phyloP scores from a whole-genome alignment of 1,140 invertebrate species.

The Pseudoatta argentina region DNA sequence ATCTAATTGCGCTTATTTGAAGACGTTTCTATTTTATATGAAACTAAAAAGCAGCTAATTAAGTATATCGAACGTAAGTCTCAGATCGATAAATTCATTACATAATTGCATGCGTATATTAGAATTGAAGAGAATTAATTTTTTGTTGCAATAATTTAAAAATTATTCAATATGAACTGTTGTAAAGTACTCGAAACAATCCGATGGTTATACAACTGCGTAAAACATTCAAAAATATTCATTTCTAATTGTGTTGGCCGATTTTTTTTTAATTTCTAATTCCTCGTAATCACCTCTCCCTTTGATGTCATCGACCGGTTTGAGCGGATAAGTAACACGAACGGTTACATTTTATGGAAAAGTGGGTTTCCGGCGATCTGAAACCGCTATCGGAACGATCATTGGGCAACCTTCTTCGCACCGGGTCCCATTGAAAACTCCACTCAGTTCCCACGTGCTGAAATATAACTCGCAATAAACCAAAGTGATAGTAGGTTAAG shows the following conservation, averaged over 20 bases:
- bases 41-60: not conserved
- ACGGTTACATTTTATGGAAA: slow-evolving; percentile 81
- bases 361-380: slow-evolving; percentile 84
- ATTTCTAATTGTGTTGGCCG: not conserved
- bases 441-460: slow-evolving; percentile 84
- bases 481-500: slow-evolving; percentile 86
- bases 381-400: slow-evolving; percentile 83
- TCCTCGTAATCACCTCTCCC: slow-evolving; percentile 41
- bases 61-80: not conserved
- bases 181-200: not conserved
- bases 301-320: slow-evolving; percentile 67
- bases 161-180: not conserved
- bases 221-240: not conserved
- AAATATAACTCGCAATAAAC: slow-evolving; percentile 85
- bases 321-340: slow-evolving; percentile 71
- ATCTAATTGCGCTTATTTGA: not conserved
- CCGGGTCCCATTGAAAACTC: slow-evolving; percentile 81
- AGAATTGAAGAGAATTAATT: not conserved
- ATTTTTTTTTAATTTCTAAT: not conserved
- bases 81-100: not conserved
- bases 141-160: not conserved
- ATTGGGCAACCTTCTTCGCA: slow-evolving; percentile 85
- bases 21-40: not conserved
- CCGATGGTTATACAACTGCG: not conserved
- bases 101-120: not conserved